These are phyloP conservation scores for Chelonia mydas DNA, from an alignment of 2,797 vertebrate genomes.

Conservation along the genomic window DNA sequence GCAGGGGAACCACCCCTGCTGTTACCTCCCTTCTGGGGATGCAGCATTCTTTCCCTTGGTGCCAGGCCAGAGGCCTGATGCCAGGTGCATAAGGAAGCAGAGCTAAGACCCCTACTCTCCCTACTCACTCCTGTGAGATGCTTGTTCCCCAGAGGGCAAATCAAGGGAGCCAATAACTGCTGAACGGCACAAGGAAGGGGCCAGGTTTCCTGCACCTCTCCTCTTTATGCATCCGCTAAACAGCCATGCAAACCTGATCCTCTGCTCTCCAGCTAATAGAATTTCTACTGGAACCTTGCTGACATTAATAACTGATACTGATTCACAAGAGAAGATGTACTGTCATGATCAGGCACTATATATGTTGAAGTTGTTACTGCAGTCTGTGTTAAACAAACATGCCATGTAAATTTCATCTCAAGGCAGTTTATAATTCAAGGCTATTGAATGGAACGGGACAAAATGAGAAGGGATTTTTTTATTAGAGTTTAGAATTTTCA, in stretches of 20 bases:
- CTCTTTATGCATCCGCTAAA: not conserved
- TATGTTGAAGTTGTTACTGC: not conserved
- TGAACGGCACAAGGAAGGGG: not conserved
- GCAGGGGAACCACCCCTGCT: not conserved
- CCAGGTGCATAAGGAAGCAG: not conserved
- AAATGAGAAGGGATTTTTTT: not conserved
- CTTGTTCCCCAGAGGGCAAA: not conserved
- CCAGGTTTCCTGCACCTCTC: not conserved
- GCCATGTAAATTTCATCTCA: not conserved
- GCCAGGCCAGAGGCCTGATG: not conserved
- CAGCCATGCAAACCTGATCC: not conserved
- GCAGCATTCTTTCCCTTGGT: not conserved
- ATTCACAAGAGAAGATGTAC: not conserved
- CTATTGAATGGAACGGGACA: fast-evolving
- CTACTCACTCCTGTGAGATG: not conserved
- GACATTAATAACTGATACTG: not conserved
- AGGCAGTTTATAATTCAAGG: not conserved
- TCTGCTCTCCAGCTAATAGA: not conserved
- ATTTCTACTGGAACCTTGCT: not conserved
- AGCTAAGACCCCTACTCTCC: not conserved
- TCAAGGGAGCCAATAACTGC: not conserved
- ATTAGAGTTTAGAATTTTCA: not conserved
- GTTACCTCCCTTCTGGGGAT: not conserved
- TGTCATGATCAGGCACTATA: not conserved
- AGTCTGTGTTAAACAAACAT: not conserved